Evolutionary conservation across 1,140 invertebrate species (phyloP).

Genomic region (Harpegnathos saltator): DNA sequence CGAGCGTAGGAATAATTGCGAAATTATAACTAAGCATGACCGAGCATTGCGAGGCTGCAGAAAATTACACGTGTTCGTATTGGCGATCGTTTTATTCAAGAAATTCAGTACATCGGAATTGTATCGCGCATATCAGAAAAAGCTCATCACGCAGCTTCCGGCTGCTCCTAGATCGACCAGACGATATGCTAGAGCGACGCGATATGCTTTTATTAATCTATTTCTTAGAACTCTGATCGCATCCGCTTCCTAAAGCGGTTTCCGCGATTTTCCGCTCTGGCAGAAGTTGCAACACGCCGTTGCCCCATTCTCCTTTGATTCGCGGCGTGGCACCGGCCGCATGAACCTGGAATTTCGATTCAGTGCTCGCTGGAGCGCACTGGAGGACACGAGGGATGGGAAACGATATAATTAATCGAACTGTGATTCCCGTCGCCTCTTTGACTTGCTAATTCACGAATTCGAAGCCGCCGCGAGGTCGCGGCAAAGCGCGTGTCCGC

Average conservation of each 20-base stretch:
- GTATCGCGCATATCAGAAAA: background rate
- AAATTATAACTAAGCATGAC: background rate
- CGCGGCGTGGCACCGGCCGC: background rate
- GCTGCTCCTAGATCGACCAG: background rate
- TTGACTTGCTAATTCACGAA: slow-evolving; percentile 71
- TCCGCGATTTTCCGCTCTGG: too few species aligned
- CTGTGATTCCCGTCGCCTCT: slow-evolving; percentile 25
- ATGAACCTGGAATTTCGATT: slow-evolving; percentile 38
- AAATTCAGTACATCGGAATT: background rate
- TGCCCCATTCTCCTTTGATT: slow-evolving; percentile 5
- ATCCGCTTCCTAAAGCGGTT: slow-evolving; percentile 2
- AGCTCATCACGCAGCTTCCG: background rate
- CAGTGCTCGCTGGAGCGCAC: background rate
- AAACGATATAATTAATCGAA: slow-evolving; percentile 63
- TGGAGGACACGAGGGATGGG: background rate
- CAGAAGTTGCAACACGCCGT: slow-evolving; percentile 1
- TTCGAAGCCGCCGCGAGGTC: slow-evolving; percentile 29
- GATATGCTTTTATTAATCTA: slow-evolving; percentile 38
- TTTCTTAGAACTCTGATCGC: slow-evolving; percentile 22
- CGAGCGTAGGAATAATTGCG: background rate
- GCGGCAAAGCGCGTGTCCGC: slow-evolving; percentile 65
- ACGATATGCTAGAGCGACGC: slow-evolving; percentile 10
- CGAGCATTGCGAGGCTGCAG: background rate
- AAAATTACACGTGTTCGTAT: background rate
- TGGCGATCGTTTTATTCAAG: background rate